Conservation (phyloP, 2,113 vertebrate species). For the Isurus oxyrinchus region DNA sequence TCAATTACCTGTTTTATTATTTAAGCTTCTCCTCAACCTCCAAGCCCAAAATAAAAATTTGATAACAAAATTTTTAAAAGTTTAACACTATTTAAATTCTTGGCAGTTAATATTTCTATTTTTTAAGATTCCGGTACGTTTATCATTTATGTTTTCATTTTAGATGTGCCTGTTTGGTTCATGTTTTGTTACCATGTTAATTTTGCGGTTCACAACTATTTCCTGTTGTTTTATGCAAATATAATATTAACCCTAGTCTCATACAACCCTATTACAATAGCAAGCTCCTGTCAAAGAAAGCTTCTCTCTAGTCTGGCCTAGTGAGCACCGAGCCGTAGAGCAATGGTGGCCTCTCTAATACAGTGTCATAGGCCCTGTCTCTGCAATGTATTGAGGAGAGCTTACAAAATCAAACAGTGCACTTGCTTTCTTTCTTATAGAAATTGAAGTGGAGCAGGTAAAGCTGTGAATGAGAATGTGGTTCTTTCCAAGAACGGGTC, state of each 20-base stretch:
- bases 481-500: not conserved
- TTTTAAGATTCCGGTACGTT: not conserved
- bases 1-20: not conserved
- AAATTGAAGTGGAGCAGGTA: constrained; percentile 31
- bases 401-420: constrained; percentile 26
- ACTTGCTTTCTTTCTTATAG: not conserved
- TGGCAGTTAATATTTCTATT: not conserved
- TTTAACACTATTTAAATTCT: constrained; percentile 32
- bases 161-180: not conserved
- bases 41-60: not conserved
- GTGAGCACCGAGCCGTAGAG: constrained; percentile 1
- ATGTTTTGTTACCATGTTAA: not conserved
- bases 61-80: not conserved
- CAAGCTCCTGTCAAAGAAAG: constrained; percentile 30
- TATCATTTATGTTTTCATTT: constrained; percentile 21
- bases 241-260: not conserved
- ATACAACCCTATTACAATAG: not conserved
- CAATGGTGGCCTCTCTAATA: constrained; percentile 33
- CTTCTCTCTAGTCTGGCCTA: constrained; percentile 30
- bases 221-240: constrained; percentile 28
- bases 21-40: not conserved
- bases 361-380: constrained; percentile 34
- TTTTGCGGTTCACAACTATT: constrained; percentile 29
- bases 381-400: constrained; percentile 11
- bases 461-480: constrained; percentile 24